Conservation (phyloP, 2,888 invertebrate species). For the Nudaria mundana region DNA sequence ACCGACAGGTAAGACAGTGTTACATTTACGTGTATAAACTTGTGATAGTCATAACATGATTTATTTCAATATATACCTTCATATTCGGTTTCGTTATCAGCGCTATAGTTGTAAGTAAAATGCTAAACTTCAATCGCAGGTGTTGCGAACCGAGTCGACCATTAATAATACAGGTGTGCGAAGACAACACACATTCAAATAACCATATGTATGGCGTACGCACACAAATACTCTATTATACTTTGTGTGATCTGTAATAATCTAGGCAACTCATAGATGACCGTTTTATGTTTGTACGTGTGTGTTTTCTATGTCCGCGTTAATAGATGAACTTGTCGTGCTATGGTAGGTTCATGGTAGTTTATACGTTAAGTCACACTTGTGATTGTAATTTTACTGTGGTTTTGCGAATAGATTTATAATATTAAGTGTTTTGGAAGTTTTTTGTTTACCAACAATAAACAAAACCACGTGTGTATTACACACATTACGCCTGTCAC, state of each 20-base stretch:
- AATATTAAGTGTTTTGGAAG: too few relatives aligned
- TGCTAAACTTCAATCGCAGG: conserved; percentile 5
- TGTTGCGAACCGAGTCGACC: conserved; percentile 3
- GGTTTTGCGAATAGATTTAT: too few relatives aligned
- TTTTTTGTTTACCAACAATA: too few relatives aligned
- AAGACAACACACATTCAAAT: conserved; percentile 1
- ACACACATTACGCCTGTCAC: too few relatives aligned
- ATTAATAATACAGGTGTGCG: conserved; percentile 9
- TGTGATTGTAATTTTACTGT: too few relatives aligned
- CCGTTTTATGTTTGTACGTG: not conserved
- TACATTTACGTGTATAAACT: not conserved
- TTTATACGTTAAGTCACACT: not conserved
- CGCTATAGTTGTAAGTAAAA: conserved; percentile 1
- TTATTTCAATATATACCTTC: too few relatives aligned
- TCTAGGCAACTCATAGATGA: conserved; percentile 8
- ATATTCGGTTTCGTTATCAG: conserved; percentile 1
- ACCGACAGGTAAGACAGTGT: conserved; percentile 19
- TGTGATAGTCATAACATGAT: not conserved
- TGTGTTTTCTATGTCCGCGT: not conserved
- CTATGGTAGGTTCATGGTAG: not conserved
- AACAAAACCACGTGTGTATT: too few relatives aligned
- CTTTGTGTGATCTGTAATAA: conserved; percentile 10
- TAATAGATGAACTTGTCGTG: not conserved
- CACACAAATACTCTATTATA: not conserved
- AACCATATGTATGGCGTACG: not conserved